Evolutionary conservation across 2,888 invertebrate genomes (phyloP).

Genomic region (Volucella zonaria): DNA sequence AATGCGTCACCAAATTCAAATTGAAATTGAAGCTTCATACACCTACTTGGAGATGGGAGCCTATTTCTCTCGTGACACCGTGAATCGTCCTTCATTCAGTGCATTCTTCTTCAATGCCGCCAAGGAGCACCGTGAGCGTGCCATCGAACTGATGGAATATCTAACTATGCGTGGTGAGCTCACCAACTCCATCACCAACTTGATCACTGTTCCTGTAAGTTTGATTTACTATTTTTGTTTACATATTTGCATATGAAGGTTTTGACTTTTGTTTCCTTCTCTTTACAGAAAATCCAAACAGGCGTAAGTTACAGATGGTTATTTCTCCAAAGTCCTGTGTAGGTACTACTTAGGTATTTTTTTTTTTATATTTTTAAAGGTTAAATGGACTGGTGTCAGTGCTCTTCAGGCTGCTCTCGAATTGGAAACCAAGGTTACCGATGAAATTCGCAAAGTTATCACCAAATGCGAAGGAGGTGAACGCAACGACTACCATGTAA

Average conservation of each 20-base stretch:
- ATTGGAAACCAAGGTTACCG: constrained; percentile 91
- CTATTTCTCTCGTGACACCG: constrained; percentile 89
- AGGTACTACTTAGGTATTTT: not conserved
- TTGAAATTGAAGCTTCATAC: constrained; percentile 91
- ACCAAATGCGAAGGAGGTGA: constrained; percentile 85
- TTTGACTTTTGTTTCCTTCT: too few species aligned
- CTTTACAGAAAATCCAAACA: too few species aligned
- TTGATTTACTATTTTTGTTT: too few species aligned
- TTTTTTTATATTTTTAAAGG: not conserved
- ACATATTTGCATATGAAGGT: not conserved
- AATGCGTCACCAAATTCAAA: constrained; percentile 89
- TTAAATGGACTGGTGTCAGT: constrained; percentile 81
- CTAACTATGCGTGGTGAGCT: constrained; percentile 92
- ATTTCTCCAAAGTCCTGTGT: not conserved
- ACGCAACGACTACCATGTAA: constrained; percentile 91
- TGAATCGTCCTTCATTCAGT: constrained; percentile 94
- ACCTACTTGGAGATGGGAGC: constrained; percentile 94
- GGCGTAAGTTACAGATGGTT: not conserved
- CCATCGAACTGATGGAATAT: constrained; percentile 93
- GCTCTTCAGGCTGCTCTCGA: constrained; percentile 90
- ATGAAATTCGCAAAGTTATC: constrained; percentile 88
- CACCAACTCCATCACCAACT: constrained; percentile 80
- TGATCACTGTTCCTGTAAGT: constrained; percentile 80
- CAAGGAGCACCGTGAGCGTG: constrained; percentile 94
- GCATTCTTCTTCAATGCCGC: constrained; percentile 93